A percentile compares a stretch with the other conserved stretches of the same genome.
Conservation (phyloP, 2,888 invertebrate species). For the Phortica magna region DNA sequence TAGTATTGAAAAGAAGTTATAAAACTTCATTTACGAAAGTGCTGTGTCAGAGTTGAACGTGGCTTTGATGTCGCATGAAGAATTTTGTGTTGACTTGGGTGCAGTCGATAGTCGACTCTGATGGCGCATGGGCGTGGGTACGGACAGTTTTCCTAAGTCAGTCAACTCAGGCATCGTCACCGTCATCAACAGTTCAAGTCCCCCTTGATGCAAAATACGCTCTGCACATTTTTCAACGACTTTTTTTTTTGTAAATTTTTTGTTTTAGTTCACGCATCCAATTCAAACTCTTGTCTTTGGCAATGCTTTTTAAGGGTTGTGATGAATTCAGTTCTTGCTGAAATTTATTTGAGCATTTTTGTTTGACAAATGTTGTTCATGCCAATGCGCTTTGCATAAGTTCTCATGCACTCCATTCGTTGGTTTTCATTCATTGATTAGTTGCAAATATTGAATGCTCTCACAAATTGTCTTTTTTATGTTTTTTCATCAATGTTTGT, state of each 20-base stretch:
- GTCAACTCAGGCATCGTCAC: constrained; percentile 41
- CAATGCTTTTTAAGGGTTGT: constrained; percentile 32
- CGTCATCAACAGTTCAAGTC: constrained; percentile 58
- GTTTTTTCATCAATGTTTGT: not conserved
- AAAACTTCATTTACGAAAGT: constrained; percentile 70
- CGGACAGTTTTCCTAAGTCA: no score
- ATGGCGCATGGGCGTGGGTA: constrained; percentile 60
- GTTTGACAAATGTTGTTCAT: constrained; percentile 55
- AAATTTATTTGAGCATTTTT: constrained; percentile 53
- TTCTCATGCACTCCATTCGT: constrained; percentile 3
- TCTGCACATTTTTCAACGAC: constrained; percentile 22
- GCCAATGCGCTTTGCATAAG: constrained; percentile 19
- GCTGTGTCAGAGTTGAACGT: constrained; percentile 58
- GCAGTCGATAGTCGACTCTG: not conserved
- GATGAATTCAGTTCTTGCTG: not conserved
- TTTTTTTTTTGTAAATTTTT: constrained; percentile 7
- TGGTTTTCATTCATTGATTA: constrained; percentile 49
- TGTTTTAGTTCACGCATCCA: constrained; percentile 16
- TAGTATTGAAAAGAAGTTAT: constrained; percentile 58
- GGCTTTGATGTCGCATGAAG: not conserved
- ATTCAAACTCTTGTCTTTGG: constrained; percentile 12
- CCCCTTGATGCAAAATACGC: constrained; percentile 72
- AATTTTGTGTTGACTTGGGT: not conserved
- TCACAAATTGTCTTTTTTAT: constrained; percentile 28
- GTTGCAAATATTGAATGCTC: constrained; percentile 51